Conservation (phyloP, 1,140 invertebrate genomes). For the Psix sp. region DNA sequence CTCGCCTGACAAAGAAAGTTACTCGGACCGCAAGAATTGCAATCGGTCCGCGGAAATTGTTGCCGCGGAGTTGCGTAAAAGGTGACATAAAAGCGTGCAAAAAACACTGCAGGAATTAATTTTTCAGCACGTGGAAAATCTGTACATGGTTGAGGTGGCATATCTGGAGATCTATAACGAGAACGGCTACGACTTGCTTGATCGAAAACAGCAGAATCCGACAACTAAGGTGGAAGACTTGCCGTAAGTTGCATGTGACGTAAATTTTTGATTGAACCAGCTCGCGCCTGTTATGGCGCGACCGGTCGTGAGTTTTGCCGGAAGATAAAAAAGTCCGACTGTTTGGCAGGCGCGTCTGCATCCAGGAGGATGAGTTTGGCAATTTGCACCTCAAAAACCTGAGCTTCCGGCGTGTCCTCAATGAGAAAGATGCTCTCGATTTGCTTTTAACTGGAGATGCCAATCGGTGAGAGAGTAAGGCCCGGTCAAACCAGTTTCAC, state of each 20-base stretch:
- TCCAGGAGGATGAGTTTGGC: conserved; percentile 80
- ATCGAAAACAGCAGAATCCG: conserved; percentile 75
- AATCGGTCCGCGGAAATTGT: conserved; percentile 25
- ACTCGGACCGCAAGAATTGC: conserved; percentile 10
- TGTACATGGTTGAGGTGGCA: conserved; percentile 73
- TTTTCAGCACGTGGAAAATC: conserved; percentile 66
- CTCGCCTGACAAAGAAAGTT: conserved; percentile 31
- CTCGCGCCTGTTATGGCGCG: conserved; percentile 13
- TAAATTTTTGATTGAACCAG: conserved; percentile 24
- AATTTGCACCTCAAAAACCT: conserved; percentile 81
- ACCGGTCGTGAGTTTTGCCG: conserved; percentile 23
- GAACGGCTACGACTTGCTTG: conserved; percentile 81
- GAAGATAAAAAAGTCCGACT: conserved; percentile 12
- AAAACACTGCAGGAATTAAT: conserved; percentile 23
- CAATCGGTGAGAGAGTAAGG: conserved; percentile 74
- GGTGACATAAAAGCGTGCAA: conserved; percentile 36
- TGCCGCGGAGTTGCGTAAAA: conserved; percentile 23
- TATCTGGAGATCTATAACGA: conserved; percentile 80
- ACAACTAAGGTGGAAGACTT: conserved; percentile 78
- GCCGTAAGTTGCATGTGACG: conserved; percentile 74
- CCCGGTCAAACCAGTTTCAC: conserved; percentile 53
- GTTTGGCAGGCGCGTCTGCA: conserved; percentile 74
- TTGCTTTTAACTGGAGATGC: conserved; percentile 80
- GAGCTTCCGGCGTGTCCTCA: conserved; percentile 78
- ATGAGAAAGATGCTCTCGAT: conserved; percentile 80